Evolutionary conservation across 1,140 invertebrate species (phyloP), one percentile per base, ranked within the genome.

Genomic region (Charaxes varanes): DNA sequence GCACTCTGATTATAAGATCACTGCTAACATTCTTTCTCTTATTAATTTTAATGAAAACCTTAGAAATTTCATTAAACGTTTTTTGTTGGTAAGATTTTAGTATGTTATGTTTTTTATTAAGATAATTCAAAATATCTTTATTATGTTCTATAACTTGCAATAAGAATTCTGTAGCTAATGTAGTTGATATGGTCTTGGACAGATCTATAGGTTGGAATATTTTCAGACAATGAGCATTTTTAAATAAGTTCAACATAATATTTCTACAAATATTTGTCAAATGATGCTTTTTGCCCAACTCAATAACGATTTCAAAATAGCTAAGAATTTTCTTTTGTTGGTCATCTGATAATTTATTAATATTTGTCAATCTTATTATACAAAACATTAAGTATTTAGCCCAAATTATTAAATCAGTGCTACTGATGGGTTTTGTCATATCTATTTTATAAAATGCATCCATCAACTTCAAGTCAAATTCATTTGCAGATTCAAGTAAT

Each of bases 201-300:
- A 43, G 47, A 46, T 82, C 56, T 10, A 86, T 49, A 13, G 85
- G 78, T 37, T 81, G 81, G 52, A 88, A 89, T 55, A 85, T 85
- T 52, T 86, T 74, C 2, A 90, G 50, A 27, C 90, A 49, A 38
- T 83, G 63, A 13, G 85, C 79, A 68, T 89, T 85, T 46, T 79
- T 85, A 8, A 88, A 85, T 32, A 88, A 41, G 26, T 65, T 62
- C 13, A 68, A 19, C 23, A 78, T 41, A 11, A 81, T 71, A 19
- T 43, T 56, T 27, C 70, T 54, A 31, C 62, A 73, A 27, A 62
- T 38, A 24, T 63, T 48, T 26, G 66, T 8, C 51, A 65, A 59
- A n/a, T 78, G 68, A 11, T 41, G 40, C 37, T 66, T 67, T 31
- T 61, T 77, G 5, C 64, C 63, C 8, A 74, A 43, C 12, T 41